A percentile compares a stretch with the other conserved stretches of the same genome.
Conservation (phyloP, 1,140 invertebrate genomes). For the Mamestra configurata region DNA sequence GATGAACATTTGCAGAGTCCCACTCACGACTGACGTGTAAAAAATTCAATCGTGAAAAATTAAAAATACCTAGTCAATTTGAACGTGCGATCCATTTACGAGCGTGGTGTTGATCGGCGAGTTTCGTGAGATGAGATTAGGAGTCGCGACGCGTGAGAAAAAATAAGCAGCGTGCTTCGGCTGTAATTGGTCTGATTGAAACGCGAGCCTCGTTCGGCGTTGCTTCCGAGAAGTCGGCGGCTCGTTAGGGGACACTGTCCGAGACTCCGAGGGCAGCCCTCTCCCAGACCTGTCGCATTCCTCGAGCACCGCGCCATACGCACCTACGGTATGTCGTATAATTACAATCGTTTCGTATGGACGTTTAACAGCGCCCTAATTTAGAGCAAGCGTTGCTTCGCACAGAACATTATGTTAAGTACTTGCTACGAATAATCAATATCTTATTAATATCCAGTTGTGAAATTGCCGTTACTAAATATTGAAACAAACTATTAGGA, state of each 20-base stretch:
- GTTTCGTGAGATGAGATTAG: slow-evolving; percentile 46
- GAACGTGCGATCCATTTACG: slow-evolving; percentile 62
- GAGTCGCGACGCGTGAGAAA: slow-evolving; percentile 77
- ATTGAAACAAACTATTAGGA: slow-evolving; percentile 49
- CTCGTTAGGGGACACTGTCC: slow-evolving; percentile 82
- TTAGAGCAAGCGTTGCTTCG: slow-evolving; percentile 4
- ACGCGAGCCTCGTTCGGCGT: slow-evolving; percentile 79
- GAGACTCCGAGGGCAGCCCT: slow-evolving; percentile 71
- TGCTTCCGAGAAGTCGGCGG: slow-evolving; percentile 79
- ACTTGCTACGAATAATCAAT: slow-evolving; percentile 1
- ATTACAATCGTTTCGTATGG: slow-evolving; percentile 44
- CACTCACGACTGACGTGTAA: slow-evolving; percentile 54
- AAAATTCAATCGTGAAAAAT: slow-evolving; percentile 63
- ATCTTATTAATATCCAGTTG: slow-evolving; percentile 36
- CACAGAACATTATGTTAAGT: slow-evolving; percentile 8
- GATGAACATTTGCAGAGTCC: slow-evolving; percentile 29
- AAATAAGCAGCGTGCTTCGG: slow-evolving; percentile 77
- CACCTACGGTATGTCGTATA: slow-evolving; percentile 42
- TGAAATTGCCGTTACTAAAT: slow-evolving; percentile 48
- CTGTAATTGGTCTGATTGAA: slow-evolving; percentile 87
- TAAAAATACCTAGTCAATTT: slow-evolving; percentile 66
- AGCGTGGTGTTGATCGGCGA: slow-evolving; percentile 47
- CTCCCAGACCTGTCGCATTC: slow-evolving; percentile 73
- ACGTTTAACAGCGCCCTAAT: slow-evolving; percentile 35
- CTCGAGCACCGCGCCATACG: slow-evolving; percentile 58